phyloP scores from a whole-genome alignment of 2,113 vertebrate species.

The Beaufortia kweichowensis region DNA sequence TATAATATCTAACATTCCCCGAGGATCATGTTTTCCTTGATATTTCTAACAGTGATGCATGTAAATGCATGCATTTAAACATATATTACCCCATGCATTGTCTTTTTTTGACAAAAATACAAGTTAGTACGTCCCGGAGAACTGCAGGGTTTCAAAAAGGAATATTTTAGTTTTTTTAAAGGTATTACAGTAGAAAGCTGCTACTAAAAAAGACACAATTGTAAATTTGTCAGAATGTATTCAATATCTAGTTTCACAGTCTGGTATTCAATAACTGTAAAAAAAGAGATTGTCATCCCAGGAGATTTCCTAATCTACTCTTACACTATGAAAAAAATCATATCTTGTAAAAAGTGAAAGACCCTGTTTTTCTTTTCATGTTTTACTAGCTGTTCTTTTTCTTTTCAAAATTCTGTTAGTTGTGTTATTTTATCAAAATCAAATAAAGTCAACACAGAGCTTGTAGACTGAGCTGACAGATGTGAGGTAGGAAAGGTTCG shows the following conservation, averaged over 20 bases:
- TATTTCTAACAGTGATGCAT: constrained; percentile 6
- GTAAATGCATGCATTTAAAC: not conserved
- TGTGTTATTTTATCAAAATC: constrained; percentile 1
- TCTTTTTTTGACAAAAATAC: too few relatives aligned
- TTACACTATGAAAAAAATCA: not conserved
- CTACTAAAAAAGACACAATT: constrained; percentile 10
- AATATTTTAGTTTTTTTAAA: constrained; percentile 26
- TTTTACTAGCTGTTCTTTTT: not conserved
- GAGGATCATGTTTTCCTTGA: constrained; percentile 29
- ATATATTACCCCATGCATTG: not conserved
- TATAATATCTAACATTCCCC: constrained; percentile 37
- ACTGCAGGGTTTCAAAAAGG: constrained; percentile 32
- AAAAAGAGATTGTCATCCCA: not conserved
- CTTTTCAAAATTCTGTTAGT: not conserved
- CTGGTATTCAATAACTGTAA: not conserved
- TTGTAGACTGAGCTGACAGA: not conserved
- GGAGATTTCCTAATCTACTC: not conserved
- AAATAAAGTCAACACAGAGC: not conserved
- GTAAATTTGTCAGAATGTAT: constrained; percentile 4
- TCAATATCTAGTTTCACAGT: not conserved
- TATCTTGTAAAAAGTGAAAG: constrained; percentile 5
- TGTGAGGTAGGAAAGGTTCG: not conserved
- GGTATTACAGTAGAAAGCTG: constrained; percentile 30
- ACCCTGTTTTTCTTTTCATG: not conserved
- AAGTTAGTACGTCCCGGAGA: not conserved